Conservation (phyloP, 2,888 invertebrate genomes). For the Caenorhabditis virilis region DNA sequence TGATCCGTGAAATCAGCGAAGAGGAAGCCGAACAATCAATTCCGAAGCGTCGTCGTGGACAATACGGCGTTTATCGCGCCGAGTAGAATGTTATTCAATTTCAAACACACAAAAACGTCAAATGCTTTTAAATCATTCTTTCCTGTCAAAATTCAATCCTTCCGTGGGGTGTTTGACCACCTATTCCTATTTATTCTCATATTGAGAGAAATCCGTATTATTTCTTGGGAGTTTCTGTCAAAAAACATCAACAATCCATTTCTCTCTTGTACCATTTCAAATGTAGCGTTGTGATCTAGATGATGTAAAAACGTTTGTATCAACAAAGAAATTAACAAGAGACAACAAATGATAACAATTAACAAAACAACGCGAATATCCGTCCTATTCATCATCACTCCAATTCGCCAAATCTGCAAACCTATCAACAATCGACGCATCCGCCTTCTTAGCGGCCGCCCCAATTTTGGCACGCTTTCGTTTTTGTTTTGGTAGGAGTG, state of each 20-base stretch:
- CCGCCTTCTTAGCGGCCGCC: conserved; percentile 41
- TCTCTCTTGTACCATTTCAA: no score
- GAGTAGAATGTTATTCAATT: neutral
- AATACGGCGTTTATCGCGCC: neutral
- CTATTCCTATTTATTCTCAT: no score
- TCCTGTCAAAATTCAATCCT: no score
- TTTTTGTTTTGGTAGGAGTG: conserved; percentile 31
- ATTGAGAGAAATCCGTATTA: no score
- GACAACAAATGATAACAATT: conserved; percentile 4
- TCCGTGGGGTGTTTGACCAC: no score
- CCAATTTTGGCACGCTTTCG: conserved; percentile 38
- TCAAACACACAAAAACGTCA: neutral
- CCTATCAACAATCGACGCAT: conserved; percentile 42
- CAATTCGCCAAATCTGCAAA: conserved; percentile 44
- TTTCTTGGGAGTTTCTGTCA: no score
- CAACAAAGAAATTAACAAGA: conserved; percentile 7
- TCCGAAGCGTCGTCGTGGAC: conserved; percentile 55
- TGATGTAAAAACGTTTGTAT: neutral
- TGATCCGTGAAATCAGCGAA: conserved; percentile 64
- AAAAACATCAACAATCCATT: no score
- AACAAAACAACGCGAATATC: conserved; percentile 13
- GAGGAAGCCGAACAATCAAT: conserved; percentile 59
- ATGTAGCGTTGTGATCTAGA: no score
- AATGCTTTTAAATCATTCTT: neutral
- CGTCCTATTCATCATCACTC: conserved; percentile 38